These are phyloP conservation scores for Philopotamus ludificatus DNA, from an alignment of 1,140 invertebrate genomes.

Conservation along the genomic window DNA sequence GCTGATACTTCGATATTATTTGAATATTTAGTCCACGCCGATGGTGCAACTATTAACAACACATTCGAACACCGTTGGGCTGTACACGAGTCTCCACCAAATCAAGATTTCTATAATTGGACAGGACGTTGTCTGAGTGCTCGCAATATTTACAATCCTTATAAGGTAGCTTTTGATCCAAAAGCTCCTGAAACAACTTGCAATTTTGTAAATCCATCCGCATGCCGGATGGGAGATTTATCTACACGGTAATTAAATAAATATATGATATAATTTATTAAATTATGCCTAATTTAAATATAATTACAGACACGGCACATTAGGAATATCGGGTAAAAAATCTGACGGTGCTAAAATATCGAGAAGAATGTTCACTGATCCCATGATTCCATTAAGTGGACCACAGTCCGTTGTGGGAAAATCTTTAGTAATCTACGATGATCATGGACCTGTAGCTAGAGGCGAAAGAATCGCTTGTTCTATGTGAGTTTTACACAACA, in stretches of 20 bases:
- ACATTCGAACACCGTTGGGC: constrained; percentile 75
- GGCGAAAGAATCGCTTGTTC: constrained; percentile 87
- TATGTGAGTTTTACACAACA: constrained; percentile 58
- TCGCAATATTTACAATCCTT: constrained; percentile 79
- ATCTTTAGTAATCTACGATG: constrained; percentile 87
- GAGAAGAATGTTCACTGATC: constrained; percentile 77
- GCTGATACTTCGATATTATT: constrained; percentile 78
- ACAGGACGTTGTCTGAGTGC: constrained; percentile 78
- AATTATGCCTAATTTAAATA: constrained; percentile 46
- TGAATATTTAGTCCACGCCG: constrained; percentile 80
- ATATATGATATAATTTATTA: neutral
- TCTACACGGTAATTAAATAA: constrained; percentile 50
- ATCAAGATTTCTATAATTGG: constrained; percentile 88
- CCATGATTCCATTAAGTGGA: constrained; percentile 74
- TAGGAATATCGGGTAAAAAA: constrained; percentile 74
- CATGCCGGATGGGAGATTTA: constrained; percentile 68
- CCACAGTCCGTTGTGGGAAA: constrained; percentile 72
- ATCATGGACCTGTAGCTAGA: constrained; percentile 79
- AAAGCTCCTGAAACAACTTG: constrained; percentile 58
- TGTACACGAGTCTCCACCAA: constrained; percentile 59
- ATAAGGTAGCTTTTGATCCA: constrained; percentile 62
- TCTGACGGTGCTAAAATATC: constrained; percentile 62
- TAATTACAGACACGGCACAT: constrained; percentile 63
- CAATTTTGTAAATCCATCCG: constrained; percentile 54
- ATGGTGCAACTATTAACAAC: constrained; percentile 78